Percentiles rank a stretch among this genome's conserved stretches.
Conservation (phyloP, 1,140 invertebrate genomes). For the Solenopsis invicta region DNA sequence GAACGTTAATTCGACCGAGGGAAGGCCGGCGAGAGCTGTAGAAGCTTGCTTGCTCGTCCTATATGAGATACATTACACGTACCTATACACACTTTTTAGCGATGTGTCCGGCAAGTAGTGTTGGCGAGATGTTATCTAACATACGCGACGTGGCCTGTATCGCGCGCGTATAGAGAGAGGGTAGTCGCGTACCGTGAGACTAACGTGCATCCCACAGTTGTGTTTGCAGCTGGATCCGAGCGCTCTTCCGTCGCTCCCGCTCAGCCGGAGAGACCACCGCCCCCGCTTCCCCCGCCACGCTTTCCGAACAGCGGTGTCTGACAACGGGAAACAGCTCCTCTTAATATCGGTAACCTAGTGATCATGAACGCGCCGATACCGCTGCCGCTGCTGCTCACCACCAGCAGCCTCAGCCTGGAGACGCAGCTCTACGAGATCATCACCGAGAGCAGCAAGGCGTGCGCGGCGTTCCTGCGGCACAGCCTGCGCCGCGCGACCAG, state of each 20-base stretch:
- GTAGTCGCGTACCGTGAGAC: constrained; percentile 55
- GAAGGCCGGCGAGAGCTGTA: constrained; percentile 6
- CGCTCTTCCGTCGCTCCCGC: constrained; percentile 88
- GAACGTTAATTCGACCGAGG: constrained; percentile 28
- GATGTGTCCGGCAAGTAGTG: not conserved
- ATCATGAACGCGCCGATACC: constrained; percentile 85
- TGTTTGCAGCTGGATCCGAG: constrained; percentile 89
- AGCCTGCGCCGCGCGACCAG: constrained; percentile 79
- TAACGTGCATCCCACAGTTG: constrained; percentile 80
- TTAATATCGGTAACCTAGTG: constrained; percentile 86
- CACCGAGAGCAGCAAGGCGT: constrained; percentile 87
- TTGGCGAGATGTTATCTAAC: not conserved
- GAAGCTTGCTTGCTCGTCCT: constrained; percentile 54
- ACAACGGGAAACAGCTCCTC: constrained; percentile 89
- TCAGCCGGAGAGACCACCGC: constrained; percentile 88
- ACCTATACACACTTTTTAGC: constrained; percentile 1
- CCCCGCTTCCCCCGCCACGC: constrained; percentile 90
- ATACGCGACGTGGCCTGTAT: not conserved
- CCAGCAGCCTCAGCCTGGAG: constrained; percentile 85
- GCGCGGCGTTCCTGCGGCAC: constrained; percentile 87
- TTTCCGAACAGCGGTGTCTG: constrained; percentile 90
- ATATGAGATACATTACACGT: constrained; percentile 32
- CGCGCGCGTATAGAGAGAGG: not conserved
- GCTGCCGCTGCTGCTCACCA: constrained; percentile 79
- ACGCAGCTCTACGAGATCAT: constrained; percentile 87